phyloP scores from a whole-genome alignment of 2,797 vertebrate genomes.

The Pyrocephalus nanus region DNA sequence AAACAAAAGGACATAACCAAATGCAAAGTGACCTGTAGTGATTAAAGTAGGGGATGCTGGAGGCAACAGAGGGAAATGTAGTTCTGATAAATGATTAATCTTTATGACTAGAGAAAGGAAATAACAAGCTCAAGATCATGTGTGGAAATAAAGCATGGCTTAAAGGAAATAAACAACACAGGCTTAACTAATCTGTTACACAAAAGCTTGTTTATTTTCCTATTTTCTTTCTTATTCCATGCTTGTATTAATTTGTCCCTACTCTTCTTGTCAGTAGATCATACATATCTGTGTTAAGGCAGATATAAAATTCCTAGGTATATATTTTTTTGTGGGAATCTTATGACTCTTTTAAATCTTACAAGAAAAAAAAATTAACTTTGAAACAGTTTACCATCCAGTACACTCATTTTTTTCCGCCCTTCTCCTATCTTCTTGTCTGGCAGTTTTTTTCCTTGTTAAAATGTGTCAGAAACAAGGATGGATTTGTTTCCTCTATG shows the following conservation, averaged over 20 bases:
- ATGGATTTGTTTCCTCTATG: neutral
- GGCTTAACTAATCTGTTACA: neutral
- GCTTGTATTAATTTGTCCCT: neutral
- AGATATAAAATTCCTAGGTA: neutral
- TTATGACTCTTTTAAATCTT: neutral
- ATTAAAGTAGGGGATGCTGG: slow-evolving; percentile 30
- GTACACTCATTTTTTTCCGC: neutral
- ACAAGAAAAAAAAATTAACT: neutral
- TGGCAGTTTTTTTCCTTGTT: neutral
- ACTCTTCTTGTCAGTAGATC: neutral
- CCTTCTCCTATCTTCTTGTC: neutral
- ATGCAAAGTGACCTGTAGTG: neutral
- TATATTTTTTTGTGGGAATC: neutral
- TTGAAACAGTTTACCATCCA: neutral
- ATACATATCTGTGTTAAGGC: neutral
- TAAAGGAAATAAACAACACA: neutral
- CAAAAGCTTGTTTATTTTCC: neutral
- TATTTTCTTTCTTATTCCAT: neutral
- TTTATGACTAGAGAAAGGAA: neutral
- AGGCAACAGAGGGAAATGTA: neutral
- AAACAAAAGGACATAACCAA: neutral
- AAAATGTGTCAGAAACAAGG: neutral
- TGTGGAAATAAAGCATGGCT: neutral
- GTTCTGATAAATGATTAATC: slow-evolving; percentile 42
- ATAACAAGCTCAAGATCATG: neutral